Percentiles rank a stretch among this genome's conserved stretches.
Conservation (phyloP, 1,140 invertebrate species). For the Drosophila lacertosa region DNA sequence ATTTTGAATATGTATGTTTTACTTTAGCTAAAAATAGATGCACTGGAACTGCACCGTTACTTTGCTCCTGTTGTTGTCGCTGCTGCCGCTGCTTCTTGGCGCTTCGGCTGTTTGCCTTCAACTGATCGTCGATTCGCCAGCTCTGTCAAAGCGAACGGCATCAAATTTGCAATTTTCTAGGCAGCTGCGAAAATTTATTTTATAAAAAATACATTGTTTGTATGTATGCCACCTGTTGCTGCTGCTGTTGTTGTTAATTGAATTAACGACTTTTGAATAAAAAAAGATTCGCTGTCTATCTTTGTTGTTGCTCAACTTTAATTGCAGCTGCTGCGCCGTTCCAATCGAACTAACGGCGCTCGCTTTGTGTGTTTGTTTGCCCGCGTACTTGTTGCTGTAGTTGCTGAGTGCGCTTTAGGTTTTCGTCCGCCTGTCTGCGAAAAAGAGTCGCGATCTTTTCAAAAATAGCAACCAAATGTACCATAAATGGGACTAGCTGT, state of each 20-base stretch:
- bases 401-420: slow-evolving; percentile 17
- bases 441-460: slow-evolving; percentile 35
- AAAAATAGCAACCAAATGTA: slow-evolving; percentile 25
- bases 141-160: no score
- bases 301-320: slow-evolving; percentile 45
- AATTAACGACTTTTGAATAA: slow-evolving; percentile 29
- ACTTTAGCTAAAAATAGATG: slow-evolving; percentile 6
- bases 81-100: slow-evolving; percentile 4
- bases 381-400: no score
- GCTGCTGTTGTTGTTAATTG: slow-evolving; percentile 18
- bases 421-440: slow-evolving; percentile 15
- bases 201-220: not conserved
- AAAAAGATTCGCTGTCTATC: slow-evolving; percentile 1
- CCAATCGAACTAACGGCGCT: slow-evolving; percentile 14
- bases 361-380: slow-evolving; percentile 22
- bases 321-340: slow-evolving; percentile 33
- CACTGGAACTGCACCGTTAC: slow-evolving; percentile 2
- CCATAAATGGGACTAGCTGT: slow-evolving; percentile 12
- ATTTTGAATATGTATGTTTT: not conserved
- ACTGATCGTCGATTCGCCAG: slow-evolving; percentile 45
- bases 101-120: slow-evolving; percentile 22
- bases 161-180: slow-evolving; percentile 39
- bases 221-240: slow-evolving; percentile 14
- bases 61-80: not conserved
- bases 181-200: slow-evolving; percentile 19